Evolutionary conservation across 2,113 vertebrate species (phyloP), one percentile per base, ranked within the genome.

Genomic region (Lucifuga dentata): DNA sequence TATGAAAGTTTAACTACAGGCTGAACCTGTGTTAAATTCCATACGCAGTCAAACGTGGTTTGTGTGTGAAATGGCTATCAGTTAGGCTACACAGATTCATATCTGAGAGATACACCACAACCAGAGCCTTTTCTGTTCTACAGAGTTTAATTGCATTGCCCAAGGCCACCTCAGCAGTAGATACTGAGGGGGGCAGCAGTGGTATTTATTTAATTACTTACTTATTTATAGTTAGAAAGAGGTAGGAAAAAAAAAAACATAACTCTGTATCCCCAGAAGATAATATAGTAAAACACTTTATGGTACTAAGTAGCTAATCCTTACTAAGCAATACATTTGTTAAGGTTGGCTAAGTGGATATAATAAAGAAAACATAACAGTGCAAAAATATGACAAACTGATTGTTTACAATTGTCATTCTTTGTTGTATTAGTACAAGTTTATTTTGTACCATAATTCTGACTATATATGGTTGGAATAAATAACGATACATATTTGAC

Each of bases 1-100:
- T 32, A 11, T 15, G 39, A 46, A 73, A 57, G 29, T 70, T 53
- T 61, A 35, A 52, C 63, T 50, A 21, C 17, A 39, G 43, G 60
- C 20, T 24, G 33, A 51, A 32, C 11, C 9, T 38, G 19, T 40
- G 36, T 52, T 74, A 16, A 59, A 35, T 26, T 5, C 7, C 26
- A 39, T 16, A 39, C 35, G 15, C 10, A 7, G 26, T 29, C 45
- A 21, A 41, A 46, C 9, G 35, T 39, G 32, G 45, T 11, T 36
- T 64, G 59, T 45, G 38, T 20, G 45, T 35, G 12, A 20, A 33
- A 38, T n/a, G 8, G 20, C 57, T 26, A 57, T 55, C 61, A 12
- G 11, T 43, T n/a, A n/a, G n/a, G n/a, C n/a, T 17, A 20, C 20
- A 67, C 21, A 46, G 13, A 43, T 32, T 49, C 8, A 66, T 11